Evolutionary conservation across 2,113 vertebrate genomes (phyloP).

Genomic region (Chaetorhynchus papuensis): DNA sequence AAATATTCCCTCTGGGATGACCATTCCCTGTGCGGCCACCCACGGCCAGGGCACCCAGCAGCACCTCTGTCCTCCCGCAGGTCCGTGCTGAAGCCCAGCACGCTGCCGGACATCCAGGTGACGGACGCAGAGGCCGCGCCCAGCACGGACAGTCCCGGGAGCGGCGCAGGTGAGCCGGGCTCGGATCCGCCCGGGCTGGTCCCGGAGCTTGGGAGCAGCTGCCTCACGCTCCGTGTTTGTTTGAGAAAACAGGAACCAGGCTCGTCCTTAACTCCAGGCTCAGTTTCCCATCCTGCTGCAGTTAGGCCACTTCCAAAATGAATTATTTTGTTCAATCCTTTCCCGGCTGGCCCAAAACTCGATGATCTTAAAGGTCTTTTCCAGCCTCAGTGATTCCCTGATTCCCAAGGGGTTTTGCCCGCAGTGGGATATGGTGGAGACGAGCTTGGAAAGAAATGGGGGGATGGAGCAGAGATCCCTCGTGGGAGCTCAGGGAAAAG

Average conservation of each 20-base stretch:
- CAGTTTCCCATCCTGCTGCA: accelerated
- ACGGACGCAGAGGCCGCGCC: background rate
- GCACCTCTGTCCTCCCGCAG: background rate
- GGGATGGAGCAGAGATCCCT: background rate
- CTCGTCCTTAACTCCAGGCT: background rate
- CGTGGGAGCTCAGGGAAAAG: background rate
- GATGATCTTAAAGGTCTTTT: background rate
- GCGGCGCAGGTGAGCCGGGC: background rate
- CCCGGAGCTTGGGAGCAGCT: accelerated
- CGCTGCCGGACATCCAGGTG: slow-evolving; percentile 66
- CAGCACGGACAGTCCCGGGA: background rate
- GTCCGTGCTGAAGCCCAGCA: slow-evolving; percentile 67
- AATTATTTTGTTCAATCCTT: background rate
- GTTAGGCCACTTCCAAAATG: background rate
- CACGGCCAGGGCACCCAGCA: background rate
- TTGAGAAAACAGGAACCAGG: background rate
- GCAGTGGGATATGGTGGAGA: background rate
- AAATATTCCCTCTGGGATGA: background rate
- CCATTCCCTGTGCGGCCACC: accelerated
- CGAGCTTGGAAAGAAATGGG: background rate
- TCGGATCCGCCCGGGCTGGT: accelerated
- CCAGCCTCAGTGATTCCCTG: background rate
- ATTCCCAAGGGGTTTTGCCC: background rate
- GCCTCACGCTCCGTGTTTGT: background rate
- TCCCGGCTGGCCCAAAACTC: accelerated